Evolutionary conservation across 2,113 vertebrate genomes (phyloP).

Genomic region (Chrysemys picta): DNA sequence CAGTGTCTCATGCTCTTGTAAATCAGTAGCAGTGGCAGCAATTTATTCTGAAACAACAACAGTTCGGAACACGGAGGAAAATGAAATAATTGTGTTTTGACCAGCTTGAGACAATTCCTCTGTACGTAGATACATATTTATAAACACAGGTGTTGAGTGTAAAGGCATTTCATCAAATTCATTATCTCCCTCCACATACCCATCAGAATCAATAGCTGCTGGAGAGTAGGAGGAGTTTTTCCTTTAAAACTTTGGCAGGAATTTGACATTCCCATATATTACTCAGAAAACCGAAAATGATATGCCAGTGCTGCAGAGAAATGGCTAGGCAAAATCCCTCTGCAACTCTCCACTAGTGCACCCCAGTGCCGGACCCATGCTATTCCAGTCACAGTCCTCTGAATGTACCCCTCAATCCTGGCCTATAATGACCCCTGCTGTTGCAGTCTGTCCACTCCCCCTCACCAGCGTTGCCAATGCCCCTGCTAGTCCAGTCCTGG

Average conservation of each 20-base stretch:
- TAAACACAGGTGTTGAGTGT: not conserved
- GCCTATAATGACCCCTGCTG: not conserved
- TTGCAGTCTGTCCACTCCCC: not conserved
- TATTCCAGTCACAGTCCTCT: not conserved
- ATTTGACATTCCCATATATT: not conserved
- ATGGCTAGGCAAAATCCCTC: not conserved
- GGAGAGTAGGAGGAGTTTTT: not conserved
- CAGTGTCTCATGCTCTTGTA: conserved; percentile 70
- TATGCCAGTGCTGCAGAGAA: not conserved
- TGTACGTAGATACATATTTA: conserved; percentile 22
- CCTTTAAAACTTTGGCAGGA: not conserved
- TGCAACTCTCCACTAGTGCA: rapidly evolving
- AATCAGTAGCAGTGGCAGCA: conserved; percentile 70
- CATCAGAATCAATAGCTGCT: not conserved
- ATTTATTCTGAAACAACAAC: conserved; percentile 79
- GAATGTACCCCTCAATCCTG: not conserved
- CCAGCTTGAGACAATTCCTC: conserved; percentile 66
- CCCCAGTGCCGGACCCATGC: rapidly evolving
- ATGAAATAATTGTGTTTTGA: conserved; percentile 80
- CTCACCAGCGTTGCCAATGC: rapidly evolving
- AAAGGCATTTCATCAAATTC: not conserved
- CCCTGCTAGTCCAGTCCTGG: not conserved
- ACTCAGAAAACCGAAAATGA: not conserved
- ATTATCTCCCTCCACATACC: not conserved
- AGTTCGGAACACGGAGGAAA: conserved; percentile 65